Base-by-base conservation (phyloP, 2,113 vertebrate species). In the Chrysemys picta region DNA sequence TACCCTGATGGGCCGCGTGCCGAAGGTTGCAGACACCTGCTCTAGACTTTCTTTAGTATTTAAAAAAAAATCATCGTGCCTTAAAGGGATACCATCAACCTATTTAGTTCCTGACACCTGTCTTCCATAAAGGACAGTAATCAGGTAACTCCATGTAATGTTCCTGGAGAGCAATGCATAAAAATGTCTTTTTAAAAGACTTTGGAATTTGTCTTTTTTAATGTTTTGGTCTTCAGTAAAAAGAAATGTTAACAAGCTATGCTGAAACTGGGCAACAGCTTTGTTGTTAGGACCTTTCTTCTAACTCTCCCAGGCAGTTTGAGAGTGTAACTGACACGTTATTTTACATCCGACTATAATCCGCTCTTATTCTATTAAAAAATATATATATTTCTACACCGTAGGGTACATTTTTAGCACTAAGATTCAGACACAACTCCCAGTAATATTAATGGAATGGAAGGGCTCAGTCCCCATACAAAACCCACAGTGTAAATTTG, bases 21-120 rank as follows among this genome's bases (percentile, higher is more conserved):
- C 21, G 8, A 54, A 54, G 21, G 53, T 54, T 8, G 82, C 90
- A 53, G 49, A 27, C 25, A 25, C 25, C 56, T 57, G 25, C 11
- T 27, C 10, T 57, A 57, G 56, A 57, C 25, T 12, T 57, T 27
- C 88, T 94, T 78, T 87, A 21, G 57, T 75, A 21, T 79, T 88
- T 80, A 81, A 29, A 94, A 35, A 94, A 65, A 45, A 90, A 57
- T 62, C 29, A 80, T 92, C 82, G 89, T 88, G 65, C 81, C 69
- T 85, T 54, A 65, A 90, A 52, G 7, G 14, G 4, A 42, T 6
- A 47, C 6, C 13, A 1, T 82, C 65, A 65, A 25, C 92, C 25
- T 25, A 29, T 5, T 80, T 59, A 10, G 10, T 75, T n/a, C 47
- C 85, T 10, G 54, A 84, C 81, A 82, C 56, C 56, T n/a, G 65